Evolutionary conservation across 92 coral and sea anemone species (phyloP).

Genomic region (Bergia puertoricense): DNA sequence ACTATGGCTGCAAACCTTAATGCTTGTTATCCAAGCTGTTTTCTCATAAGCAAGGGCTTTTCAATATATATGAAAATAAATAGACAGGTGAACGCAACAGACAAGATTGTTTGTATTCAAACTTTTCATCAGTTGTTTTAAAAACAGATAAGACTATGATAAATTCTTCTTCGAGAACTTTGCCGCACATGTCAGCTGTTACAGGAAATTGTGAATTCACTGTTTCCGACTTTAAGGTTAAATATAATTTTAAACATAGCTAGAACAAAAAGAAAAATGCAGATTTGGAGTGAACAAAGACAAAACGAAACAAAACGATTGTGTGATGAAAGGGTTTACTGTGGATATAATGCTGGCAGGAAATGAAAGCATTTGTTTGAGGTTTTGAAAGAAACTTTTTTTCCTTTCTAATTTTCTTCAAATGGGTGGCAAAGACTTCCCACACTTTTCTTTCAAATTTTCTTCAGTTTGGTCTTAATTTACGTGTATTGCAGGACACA

Average conservation of each 20-base stretch:
- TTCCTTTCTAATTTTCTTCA: not conserved
- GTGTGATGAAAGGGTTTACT: not conserved
- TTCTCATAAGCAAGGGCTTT: too few relatives aligned
- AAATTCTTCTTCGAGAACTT: not conserved
- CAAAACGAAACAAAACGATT: not conserved
- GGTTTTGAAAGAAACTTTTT: not conserved
- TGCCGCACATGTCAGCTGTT: not conserved
- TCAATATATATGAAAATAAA: too few relatives aligned
- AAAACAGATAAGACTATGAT: too few relatives aligned
- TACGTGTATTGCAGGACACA: not conserved
- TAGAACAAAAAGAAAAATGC: not conserved
- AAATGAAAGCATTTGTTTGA: not conserved
- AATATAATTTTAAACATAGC: not conserved
- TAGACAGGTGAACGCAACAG: not conserved
- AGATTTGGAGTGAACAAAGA: not conserved
- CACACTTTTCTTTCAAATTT: not conserved
- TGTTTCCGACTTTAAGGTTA: not conserved
- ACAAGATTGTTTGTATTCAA: not conserved
- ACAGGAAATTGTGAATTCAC: not conserved
- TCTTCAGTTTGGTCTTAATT: not conserved
- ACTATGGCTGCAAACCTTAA: too few relatives aligned
- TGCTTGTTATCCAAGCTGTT: too few relatives aligned
- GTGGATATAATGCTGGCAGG: not conserved
- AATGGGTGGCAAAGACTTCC: not conserved
- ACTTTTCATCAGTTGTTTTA: not conserved